Base-by-base conservation (phyloP, 2,888 invertebrate genomes). In the Junonia oenone region DNA sequence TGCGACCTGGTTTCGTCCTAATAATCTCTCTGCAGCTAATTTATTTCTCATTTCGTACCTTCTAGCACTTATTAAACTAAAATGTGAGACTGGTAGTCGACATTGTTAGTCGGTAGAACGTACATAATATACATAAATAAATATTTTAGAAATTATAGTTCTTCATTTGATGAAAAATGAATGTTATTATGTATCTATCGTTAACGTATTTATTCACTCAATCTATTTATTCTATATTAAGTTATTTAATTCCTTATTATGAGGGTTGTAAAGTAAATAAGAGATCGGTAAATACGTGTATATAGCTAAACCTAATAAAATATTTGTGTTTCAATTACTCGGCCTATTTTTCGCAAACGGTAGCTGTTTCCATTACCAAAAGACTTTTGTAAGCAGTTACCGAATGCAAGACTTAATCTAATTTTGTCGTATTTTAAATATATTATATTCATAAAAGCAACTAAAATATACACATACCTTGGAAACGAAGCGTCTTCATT, bases 31-130 rank as follows among this genome's bases (percentile, higher is more conserved):
- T 72, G 84, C 87, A 81, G 83, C 83, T 78, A 64, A 82, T 84
- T 78, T 76, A 81, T 86, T 87, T 81, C 75, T 78, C 78, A 76
- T 81, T 85, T 84, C 80, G 73, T 84, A 85, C 78, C 79, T 88
- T 86, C 81, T 89, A 88, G 84, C 83, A 83, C 84, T 83, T 84
- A 84, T 84, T 81, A 78, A 81, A 85, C 87, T 87, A 89, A 88
- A 86, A 89, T 88, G 88, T 90, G 89, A 90, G 90, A 90, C 90
- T 90, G 90, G 89, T 90, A 89, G 89, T 88, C 89, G 76, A 86
- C 88, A 88, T 88, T 89, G 78, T 85, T 90, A 90, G 88, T 82
- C 81, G 74, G 81, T 90, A 89, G 87, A 79, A 76, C 79, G 78
- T 86, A 67, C 65, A 66, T 67, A 60, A 57, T 63, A 84, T 84